Conservation (phyloP, 1,140 invertebrate species). For the Lepidostoma basale region DNA sequence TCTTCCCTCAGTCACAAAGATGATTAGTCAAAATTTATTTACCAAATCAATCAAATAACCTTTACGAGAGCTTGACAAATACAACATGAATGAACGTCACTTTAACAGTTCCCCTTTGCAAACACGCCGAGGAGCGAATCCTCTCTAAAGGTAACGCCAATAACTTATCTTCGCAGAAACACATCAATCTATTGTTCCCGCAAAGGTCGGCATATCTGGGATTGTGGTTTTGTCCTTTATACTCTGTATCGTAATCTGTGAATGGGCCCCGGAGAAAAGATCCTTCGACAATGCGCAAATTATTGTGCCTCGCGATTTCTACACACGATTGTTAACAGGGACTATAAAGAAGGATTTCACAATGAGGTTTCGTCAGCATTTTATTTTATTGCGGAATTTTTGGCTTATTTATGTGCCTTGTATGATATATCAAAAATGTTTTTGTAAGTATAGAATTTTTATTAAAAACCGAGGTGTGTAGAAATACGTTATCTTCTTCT, state of each 20-base stretch:
- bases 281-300: neutral
- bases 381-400: neutral
- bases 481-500: no score
- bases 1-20: no score
- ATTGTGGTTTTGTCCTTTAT: conserved; percentile 3
- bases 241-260: neutral
- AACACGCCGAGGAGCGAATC: neutral
- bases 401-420: no score
- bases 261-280: neutral
- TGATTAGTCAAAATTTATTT: neutral
- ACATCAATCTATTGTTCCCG: neutral
- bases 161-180: conserved; percentile 18
- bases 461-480: no score
- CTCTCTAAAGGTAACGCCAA: neutral
- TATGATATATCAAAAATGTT: no score
- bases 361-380: neutral
- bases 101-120: conserved; percentile 5
- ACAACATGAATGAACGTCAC: conserved; percentile 6
- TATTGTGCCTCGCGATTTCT: neutral
- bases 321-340: neutral
- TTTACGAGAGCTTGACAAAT: neutral
- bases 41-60: neutral
- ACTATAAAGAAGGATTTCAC: neutral
- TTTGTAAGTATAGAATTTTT: no score
- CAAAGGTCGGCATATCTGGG: neutral